These are phyloP conservation scores for Drosophila rellima DNA, from an alignment of 2,888 invertebrate genomes.

Conservation along the genomic window DNA sequence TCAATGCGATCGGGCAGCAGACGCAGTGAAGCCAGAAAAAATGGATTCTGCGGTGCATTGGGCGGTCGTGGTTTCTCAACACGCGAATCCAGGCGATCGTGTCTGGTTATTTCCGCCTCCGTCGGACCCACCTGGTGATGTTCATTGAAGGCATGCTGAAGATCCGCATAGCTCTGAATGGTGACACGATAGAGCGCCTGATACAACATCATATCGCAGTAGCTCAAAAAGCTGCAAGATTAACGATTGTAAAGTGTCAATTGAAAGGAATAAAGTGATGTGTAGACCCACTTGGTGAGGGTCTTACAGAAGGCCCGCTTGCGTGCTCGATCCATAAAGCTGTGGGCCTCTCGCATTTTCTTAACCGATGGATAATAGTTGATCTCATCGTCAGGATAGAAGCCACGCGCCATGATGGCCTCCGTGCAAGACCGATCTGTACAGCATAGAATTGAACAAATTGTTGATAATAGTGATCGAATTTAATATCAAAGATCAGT, in stretches of 20 bases:
- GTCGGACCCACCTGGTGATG: conserved; percentile 88
- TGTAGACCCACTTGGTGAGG: conserved; percentile 89
- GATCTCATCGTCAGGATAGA: conserved; percentile 90
- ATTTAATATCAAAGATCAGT: too few species aligned
- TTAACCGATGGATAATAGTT: conserved; percentile 86
- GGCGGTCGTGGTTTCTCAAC: conserved; percentile 86
- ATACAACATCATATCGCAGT: conserved; percentile 90
- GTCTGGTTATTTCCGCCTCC: conserved; percentile 84
- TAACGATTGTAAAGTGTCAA: not conserved
- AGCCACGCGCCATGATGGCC: conserved; percentile 91
- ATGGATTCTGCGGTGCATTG: conserved; percentile 83
- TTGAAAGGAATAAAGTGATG: not conserved
- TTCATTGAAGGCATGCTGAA: conserved; percentile 87
- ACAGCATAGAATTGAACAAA: not conserved
- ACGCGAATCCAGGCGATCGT: conserved; percentile 86
- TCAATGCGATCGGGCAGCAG: conserved; percentile 87
- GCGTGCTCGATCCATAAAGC: conserved; percentile 94
- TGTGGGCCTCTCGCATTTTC: conserved; percentile 90
- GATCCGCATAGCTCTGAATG: conserved; percentile 88
- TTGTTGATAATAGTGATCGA: not conserved
- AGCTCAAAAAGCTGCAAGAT: conserved; percentile 88
- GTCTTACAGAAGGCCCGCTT: conserved; percentile 93
- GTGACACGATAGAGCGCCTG: conserved; percentile 90
- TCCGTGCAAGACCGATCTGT: conserved; percentile 89
- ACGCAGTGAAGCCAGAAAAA: conserved; percentile 88